These are phyloP conservation scores for Myiagra hebetior DNA, from an alignment of 2,113 vertebrate species.

Conservation along the genomic window DNA sequence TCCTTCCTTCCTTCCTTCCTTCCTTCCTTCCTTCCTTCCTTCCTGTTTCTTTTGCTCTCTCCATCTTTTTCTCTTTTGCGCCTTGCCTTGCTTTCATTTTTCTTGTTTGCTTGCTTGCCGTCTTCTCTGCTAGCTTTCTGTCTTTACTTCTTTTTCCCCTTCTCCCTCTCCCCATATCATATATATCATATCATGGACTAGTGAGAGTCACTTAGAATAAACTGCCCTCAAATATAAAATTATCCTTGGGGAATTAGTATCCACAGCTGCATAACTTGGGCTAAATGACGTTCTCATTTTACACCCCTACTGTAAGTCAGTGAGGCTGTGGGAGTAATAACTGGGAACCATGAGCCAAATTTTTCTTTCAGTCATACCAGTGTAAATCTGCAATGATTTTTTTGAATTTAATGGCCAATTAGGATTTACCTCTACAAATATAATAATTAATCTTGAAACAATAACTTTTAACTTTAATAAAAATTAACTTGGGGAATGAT, in stretches of 20 bases:
- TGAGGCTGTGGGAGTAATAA: background rate
- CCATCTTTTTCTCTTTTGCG: accelerated
- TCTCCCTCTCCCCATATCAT: background rate
- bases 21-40: accelerated
- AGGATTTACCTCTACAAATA: background rate
- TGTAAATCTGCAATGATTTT: background rate
- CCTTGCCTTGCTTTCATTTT: background rate
- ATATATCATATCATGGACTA: background rate
- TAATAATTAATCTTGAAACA: background rate
- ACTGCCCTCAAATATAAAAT: constrained; percentile 14
- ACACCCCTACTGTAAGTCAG: background rate
- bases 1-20: no score
- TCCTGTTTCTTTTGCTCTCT: background rate
- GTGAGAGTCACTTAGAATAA: background rate
- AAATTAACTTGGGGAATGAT: background rate
- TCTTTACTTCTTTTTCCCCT: background rate
- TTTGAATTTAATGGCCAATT: constrained; percentile 39
- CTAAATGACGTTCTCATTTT: constrained; percentile 46
- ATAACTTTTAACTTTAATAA: background rate
- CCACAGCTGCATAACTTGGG: background rate
- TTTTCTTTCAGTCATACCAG: constrained; percentile 28
- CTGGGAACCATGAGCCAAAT: background rate
- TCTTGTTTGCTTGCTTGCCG: background rate
- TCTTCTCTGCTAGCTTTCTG: no score
- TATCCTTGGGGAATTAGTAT: constrained; percentile 4